phyloP scores from a whole-genome alignment of 1,140 invertebrate species.

The Helicorthomorpha holstii region DNA sequence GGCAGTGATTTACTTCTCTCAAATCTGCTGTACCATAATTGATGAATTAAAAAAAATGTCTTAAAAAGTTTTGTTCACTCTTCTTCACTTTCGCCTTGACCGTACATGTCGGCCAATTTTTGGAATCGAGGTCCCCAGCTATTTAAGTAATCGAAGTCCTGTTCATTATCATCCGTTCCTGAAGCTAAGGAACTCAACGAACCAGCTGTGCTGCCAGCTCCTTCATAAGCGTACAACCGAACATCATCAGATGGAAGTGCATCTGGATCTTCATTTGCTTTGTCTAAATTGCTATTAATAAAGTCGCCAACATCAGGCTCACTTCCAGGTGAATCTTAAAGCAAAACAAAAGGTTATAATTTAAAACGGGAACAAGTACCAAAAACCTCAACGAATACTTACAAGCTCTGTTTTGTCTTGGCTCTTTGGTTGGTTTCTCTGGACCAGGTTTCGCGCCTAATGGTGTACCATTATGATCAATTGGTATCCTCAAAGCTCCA shows the following conservation, averaged over 20 bases:
- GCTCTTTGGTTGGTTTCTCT: slow-evolving; percentile 10
- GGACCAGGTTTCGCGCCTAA: slow-evolving; percentile 14
- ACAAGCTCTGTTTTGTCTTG: slow-evolving; percentile 4
- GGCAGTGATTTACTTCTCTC: too few species aligned
- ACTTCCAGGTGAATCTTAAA: slow-evolving; percentile 28
- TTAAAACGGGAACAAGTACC: neutral
- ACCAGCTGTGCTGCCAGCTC: slow-evolving; percentile 79
- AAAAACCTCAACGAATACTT: neutral
- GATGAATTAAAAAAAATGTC: neutral
- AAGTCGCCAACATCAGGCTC: slow-evolving; percentile 79
- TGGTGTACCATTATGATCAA: slow-evolving; percentile 17
- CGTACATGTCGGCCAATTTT: slow-evolving; percentile 33
- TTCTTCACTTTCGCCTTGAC: slow-evolving; percentile 14
- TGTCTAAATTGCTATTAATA: slow-evolving; percentile 70
- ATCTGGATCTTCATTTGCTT: slow-evolving; percentile 74
- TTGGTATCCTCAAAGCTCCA: slow-evolving; percentile 51
- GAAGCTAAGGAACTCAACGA: slow-evolving; percentile 84
- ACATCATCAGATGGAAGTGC: slow-evolving; percentile 86
- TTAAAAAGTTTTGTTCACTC: slow-evolving; percentile 1
- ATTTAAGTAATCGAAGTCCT: slow-evolving; percentile 34
- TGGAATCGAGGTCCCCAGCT: slow-evolving; percentile 34
- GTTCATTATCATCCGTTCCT: slow-evolving; percentile 38
- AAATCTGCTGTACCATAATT: too few species aligned
- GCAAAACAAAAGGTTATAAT: neutral
- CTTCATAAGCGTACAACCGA: slow-evolving; percentile 89